Conservation (phyloP, 64 coral and sea anemone species). For the Stichodactyla helianthus region DNA sequence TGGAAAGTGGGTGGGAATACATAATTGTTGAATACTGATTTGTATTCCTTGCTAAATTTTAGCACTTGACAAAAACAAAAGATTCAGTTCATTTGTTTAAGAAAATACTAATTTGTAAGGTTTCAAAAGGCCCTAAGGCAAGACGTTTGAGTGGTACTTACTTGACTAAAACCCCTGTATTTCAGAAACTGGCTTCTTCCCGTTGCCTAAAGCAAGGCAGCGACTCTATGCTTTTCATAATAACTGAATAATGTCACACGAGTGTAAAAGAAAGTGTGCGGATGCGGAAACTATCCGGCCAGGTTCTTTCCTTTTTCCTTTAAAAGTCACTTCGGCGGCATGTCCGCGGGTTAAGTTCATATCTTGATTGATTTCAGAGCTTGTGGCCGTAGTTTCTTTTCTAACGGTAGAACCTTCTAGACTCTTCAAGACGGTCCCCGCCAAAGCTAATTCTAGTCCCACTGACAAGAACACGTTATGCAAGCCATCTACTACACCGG, state of each 20-base stretch:
- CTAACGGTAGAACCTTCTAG: too few relatives aligned
- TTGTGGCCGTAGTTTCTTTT: too few relatives aligned
- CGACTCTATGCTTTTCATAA: background rate
- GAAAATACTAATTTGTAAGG: constrained; percentile 13
- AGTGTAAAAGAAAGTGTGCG: too few relatives aligned
- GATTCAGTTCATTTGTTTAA: background rate
- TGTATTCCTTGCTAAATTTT: constrained; percentile 20
- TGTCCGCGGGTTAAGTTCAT: too few relatives aligned
- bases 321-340: too few relatives aligned
- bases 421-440: background rate
- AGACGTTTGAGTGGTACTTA: background rate
- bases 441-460: background rate
- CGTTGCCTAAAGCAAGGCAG: too few relatives aligned
- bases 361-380: too few relatives aligned
- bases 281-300: too few relatives aligned
- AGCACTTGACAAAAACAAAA: background rate
- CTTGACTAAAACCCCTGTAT: background rate
- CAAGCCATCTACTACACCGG: background rate
- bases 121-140: background rate
- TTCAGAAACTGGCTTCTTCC: background rate
- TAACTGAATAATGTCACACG: too few relatives aligned
- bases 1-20: background rate
- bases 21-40: constrained; percentile 1
- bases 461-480: background rate
- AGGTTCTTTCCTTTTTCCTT: too few relatives aligned